Base-by-base conservation (phyloP, 2,888 invertebrate genomes). In the Cantharis rustica region DNA sequence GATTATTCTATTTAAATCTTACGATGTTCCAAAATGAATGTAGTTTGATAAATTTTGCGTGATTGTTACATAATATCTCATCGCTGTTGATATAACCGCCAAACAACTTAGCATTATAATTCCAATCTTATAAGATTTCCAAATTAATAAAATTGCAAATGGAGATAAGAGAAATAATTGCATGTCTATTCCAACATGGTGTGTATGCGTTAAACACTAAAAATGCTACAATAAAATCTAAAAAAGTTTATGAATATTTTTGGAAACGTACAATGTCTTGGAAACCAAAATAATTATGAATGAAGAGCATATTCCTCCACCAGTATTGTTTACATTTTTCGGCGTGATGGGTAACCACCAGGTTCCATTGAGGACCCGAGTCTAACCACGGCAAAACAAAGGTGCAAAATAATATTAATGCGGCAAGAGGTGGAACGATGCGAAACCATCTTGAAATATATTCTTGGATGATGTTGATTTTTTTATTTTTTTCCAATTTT, bases 251-350 rank as follows among this genome's bases (percentile, higher is more conserved):
- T 17, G 5, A 17, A 16, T n/a, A 66, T 7, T n/a, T 20, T n/a
- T 66, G 16, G 5, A 66, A 62, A 62, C 71, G 83, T 88, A 92
- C 92, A 92, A 93, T 93, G 82, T 93, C 91, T 83, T 92, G 91
- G 82, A 93, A 93, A 62, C 93, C 93, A 83, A 92, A 93, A 84
- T 93, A 93, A 85, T 93, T 93, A 83, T 93, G 93, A 73, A 93
- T 92, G 81, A 93, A 93, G 0, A 93, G 86, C 78, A 93, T 88
- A 84, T 93, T 93, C 82, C 92, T 89, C 93, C 93, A 93, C 93
- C 93, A 93, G 75, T 92, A 89, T 82, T 89, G 88, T 85, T 93
- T 93, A 85, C 93, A 93, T 73, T 93, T 91, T 68, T 92, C 89
- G 0, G 93, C 91, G 85, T 93, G 93, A 82, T 93, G 91, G 0